These are phyloP conservation scores for Ceyx melanurus DNA, from an alignment of 2,113 vertebrate species.

Conservation along the genomic window DNA sequence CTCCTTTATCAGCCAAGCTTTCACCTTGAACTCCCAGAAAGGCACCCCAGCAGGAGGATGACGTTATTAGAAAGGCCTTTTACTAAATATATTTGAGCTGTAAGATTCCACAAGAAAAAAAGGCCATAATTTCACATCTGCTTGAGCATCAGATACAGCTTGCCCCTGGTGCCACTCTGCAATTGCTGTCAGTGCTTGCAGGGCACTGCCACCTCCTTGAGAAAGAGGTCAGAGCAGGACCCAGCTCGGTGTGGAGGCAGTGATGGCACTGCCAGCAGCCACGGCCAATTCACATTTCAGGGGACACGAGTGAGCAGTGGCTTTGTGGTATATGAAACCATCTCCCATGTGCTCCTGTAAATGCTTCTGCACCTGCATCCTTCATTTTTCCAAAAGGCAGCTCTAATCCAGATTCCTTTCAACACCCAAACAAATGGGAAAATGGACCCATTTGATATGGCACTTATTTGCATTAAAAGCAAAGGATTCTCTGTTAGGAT, in stretches of 20 bases:
- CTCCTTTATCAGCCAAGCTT: neutral
- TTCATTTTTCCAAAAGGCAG: accelerated
- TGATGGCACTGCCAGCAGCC: neutral
- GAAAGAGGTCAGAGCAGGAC: neutral
- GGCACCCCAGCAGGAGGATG: accelerated
- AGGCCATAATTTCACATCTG: neutral
- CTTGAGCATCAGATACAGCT: accelerated
- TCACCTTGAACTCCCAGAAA: neutral
- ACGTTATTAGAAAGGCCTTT: neutral
- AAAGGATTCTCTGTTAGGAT: neutral
- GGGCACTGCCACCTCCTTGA: neutral
- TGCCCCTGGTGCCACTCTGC: neutral
- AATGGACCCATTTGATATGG: neutral
- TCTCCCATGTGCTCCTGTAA: neutral
- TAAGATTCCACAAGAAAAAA: neutral
- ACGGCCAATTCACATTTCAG: neutral
- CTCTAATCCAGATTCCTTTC: neutral
- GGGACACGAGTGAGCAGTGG: accelerated
- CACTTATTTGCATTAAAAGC: neutral
- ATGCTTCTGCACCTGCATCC: neutral
- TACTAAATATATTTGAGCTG: neutral
- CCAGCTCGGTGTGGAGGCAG: neutral
- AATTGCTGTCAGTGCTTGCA: accelerated
- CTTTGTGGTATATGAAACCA: neutral
- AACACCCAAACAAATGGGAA: neutral